Conservation (phyloP, 2,797 vertebrate genomes). For the Capromys pilorides region DNA sequence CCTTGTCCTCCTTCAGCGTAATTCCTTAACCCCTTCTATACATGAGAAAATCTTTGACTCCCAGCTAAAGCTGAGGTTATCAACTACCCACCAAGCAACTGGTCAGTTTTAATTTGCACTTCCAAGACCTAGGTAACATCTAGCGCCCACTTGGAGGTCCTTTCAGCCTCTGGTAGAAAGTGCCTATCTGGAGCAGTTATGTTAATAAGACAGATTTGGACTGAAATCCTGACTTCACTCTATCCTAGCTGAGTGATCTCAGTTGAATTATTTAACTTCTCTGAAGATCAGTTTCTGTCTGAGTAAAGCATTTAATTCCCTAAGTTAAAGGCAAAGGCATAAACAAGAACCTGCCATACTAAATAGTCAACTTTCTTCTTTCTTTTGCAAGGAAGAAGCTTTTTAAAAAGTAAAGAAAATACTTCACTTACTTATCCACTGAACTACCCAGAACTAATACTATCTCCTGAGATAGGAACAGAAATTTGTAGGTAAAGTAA, state of each 20-base stretch:
- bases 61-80: neutral
- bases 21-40: neutral
- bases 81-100: neutral
- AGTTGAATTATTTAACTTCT: conserved; percentile 42
- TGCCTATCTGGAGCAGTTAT: neutral
- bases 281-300: conserved; percentile 19
- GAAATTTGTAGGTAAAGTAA: conserved; percentile 55
- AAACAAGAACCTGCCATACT: neutral
- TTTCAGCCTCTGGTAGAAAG: neutral
- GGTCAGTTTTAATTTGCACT: neutral
- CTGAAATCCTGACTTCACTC: conserved; percentile 14
- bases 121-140: neutral
- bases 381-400: conserved; percentile 41
- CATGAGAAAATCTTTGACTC: neutral
- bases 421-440: conserved; percentile 20
- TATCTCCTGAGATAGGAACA: conserved; percentile 45
- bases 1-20: neutral
- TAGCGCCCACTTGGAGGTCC: neutral
- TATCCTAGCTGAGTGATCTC: neutral
- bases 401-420: neutral
- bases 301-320: conserved; percentile 12
- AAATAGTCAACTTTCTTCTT: conserved; percentile 9
- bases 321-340: conserved; percentile 21
- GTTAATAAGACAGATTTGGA: neutral
- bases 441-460: conserved; percentile 24